A percentile compares a stretch with the other conserved stretches of the same genome.
Evolutionary conservation across 2,113 vertebrate genomes (phyloP).

Genomic region (Psilopsiagon aymara): DNA sequence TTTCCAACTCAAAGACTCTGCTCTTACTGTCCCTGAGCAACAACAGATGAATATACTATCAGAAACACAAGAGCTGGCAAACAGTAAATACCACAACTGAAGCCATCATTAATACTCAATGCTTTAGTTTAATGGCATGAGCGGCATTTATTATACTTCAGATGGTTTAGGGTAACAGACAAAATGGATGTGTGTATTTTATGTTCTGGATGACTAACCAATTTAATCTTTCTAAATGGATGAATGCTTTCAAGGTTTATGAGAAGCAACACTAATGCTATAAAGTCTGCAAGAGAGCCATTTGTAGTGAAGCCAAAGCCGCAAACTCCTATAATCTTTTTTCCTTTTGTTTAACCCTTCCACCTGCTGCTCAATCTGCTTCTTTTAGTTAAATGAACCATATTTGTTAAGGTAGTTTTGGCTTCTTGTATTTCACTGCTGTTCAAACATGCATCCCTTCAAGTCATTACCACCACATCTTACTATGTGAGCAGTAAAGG

Average conservation of each 20-base stretch:
- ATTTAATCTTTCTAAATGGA: constrained; percentile 68
- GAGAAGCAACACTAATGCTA: constrained; percentile 63
- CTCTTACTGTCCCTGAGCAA: constrained; percentile 2
- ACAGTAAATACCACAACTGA: not conserved
- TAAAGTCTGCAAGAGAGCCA: constrained; percentile 57
- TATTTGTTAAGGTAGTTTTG: constrained; percentile 46
- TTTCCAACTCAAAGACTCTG: constrained; percentile 13
- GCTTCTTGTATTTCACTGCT: constrained; percentile 16
- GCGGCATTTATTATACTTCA: constrained; percentile 22
- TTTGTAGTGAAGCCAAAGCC: constrained; percentile 67
- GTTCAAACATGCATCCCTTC: not conserved
- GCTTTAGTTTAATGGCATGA: constrained; percentile 15
- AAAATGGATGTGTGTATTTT: constrained; percentile 55
- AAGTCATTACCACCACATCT: not conserved
- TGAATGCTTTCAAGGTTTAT: constrained; percentile 67
- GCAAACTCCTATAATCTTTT: constrained; percentile 64
- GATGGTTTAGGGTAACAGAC: constrained; percentile 48
- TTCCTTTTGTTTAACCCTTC: constrained; percentile 68
- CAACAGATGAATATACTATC: constrained; percentile 16
- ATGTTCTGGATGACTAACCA: constrained; percentile 65
- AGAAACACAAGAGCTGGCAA: constrained; percentile 34
- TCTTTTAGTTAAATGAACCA: constrained; percentile 32
- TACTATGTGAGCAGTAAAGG: not conserved
- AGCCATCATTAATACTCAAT: not conserved
- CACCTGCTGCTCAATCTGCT: constrained; percentile 60